Base-by-base conservation (phyloP, 2,113 vertebrate genomes). In the Callorhinus ursinus region DNA sequence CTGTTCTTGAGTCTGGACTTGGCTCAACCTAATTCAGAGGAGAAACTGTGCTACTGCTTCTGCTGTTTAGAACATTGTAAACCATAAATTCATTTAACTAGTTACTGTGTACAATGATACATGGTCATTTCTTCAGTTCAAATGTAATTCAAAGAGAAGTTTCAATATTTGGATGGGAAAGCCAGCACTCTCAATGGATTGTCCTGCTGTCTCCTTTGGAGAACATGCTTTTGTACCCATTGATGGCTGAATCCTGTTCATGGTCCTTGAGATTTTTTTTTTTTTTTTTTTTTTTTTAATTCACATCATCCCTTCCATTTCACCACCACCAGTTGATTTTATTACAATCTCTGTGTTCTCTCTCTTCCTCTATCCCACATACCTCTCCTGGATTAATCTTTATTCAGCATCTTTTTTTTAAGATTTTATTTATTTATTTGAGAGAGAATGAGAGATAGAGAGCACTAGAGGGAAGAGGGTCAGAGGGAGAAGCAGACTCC, bases 111-210 rank as follows among this genome's bases (percentile, higher is more conserved):
- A 12, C 24, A 71, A 0, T 71, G 31, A 69, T 77, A 57, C 18
- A 1, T 90, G 42, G 12, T 84, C 9, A 67, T 96, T 84, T 95
- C 46, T 95, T 92, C 24, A 61, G 46, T 65, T 83, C 91, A 53
- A 91, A 42, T 55, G 59, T 59, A 92, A 71, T 90, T 51, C 93
- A 92, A 84, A 77, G 24, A 57, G 4, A 96, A 84, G 5, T 93
- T 77, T 59, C 9, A 24, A 57, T 79, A 51, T 93, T 79, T 90
- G 19, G 39, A 7, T 74, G 18, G 18, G 18, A 9, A 79, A 6
- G 11, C 16, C 24, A 55, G 18, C 39, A 26, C 15, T 39, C 21
- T 87, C 21, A 15, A 2, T 84, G 63, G 19, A 33, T 57, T 14
- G 26, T 93, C 19, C 21, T 59, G 12, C 36, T 28, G 0, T 15